Base-by-base conservation (phyloP, 2,113 vertebrate species). In the Ia io region DNA sequence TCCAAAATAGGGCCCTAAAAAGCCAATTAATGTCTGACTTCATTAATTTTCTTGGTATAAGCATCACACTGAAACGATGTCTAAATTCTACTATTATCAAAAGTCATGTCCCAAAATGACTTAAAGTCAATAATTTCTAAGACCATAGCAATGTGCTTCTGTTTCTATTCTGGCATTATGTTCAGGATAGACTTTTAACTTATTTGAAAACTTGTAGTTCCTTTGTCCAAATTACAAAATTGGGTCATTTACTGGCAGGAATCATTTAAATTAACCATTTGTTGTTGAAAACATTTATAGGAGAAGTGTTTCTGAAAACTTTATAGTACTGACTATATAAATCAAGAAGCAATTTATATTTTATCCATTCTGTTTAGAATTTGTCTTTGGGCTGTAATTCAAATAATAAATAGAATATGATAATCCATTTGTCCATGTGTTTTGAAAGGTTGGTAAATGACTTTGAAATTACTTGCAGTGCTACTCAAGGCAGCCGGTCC, bases 141-240 rank as follows among this genome's bases (percentile, higher is more conserved):
- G 37, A 56, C 25, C 23, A 61, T 67, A 14, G 11, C 17, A 77
- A 14, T 14, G 0, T 7, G 9, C 18, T 76, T 63, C 51, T 94
- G 90, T 88, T 85, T 94, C 59, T 88, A 9, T 51, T 47, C 67
- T 53, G 17, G 7, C 1, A 83, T 69, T 16, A 32, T 16, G 20
- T 70, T 77, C 23, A 92, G 59, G 3, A 73, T 12, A 28, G 18
- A 91, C 89, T 88, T 93, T 83, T 67, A 47, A 96, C 1, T 94
- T 30, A 93, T 94, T 90, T 69, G 59, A 88, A 91, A 95, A 61
- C 6, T 51, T 97, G 35, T 23, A 35, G 8, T 49, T 77, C 13
- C 13, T 94, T 73, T 93, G 44, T 6, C 65, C 35, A 44, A 92
- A 67, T 28, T 25, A 93, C 23, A 40, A 10, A 82, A 12, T 30